Base-by-base conservation (phyloP, 2,797 vertebrate genomes). In the Crypturellus tataupa region DNA sequence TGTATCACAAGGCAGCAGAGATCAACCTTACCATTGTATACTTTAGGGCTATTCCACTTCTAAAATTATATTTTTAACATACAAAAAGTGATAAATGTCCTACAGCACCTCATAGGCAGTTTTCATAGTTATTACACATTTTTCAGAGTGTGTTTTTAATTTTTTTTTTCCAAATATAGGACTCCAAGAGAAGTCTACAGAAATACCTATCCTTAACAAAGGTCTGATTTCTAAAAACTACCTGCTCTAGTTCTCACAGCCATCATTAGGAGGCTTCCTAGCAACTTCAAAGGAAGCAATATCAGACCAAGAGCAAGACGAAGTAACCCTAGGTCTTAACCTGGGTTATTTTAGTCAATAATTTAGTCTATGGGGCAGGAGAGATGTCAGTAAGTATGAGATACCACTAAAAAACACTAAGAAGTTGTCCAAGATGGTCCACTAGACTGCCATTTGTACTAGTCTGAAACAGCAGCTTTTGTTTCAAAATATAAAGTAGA, bases 21-120 rank as follows among this genome's bases (percentile, higher is more conserved):
- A 80, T 47, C 73, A 79, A 72, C 64, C 65, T 56, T 81, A 71
- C 42, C 69, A 33, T 2, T 3, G 10, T 42, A 58, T 21, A 1
- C 51, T 73, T 64, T 31, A 69, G 31, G 53, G 40, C 33, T 67
- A 8, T n/a, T 27, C 78, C 69, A 37, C 85, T 75, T 89, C 87
- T 62, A 86, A 89, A 51, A 19, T 3, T 7, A 11, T 58, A 8
- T 47, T 93, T 85, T 85, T 67, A 56, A 70, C 47, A 55, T 40
- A 56, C 39, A 63, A 58, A 75, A 77, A 46, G 39, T 19, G 24
- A 83, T 44, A 87, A 93, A 82, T 55, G 68, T 63, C 85, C 78
- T 87, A 27, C 8, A 93, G 83, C 80, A 92, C 51, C 78, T 86
- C 85, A 76, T 17, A 89, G 63, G 33, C 73, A 91, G 85, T 60